Base-by-base conservation (phyloP, 2,113 vertebrate genomes). In the Micromys minutus region DNA sequence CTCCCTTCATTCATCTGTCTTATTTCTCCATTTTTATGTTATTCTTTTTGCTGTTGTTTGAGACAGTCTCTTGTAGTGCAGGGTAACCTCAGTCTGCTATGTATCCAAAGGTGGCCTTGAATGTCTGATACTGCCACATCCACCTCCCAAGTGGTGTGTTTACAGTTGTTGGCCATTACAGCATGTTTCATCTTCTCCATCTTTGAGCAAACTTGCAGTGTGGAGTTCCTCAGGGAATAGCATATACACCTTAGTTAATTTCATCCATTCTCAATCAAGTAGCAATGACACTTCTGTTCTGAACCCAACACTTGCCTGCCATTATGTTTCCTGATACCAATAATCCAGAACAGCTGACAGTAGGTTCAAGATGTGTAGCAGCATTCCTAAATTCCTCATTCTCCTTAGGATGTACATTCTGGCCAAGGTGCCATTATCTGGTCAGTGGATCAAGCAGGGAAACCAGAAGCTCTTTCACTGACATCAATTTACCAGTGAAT, bases 381-480 rank as follows among this genome's bases (percentile, higher is more conserved):
- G 10, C 42, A 2, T 72, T 36, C 47, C 21, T 59, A 89, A 79
- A 91, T 87, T 90, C 31, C 29, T 88, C 42, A 47, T 95, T 24
- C 31, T 94, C 22, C 59, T 91, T 72, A 22, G 61, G 19, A 26
- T 94, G 84, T 83, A 57, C 16, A 63, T 72, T 85, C 57, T 74
- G 16, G 50, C 61, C 94, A 89, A 76, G 19, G 12, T 52, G 59
- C n/a, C n/a, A 42, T 16, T 84, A 42, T 45, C 16, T 8, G 71
- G 24, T 42, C 47, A 90, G 4, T 88, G 42, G 80, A 26, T 77
- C 52, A 95, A 92, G 29, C n/a, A 67, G 81, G 50, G 92, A 94
- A 92, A 76, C 7, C 57, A 89, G 12, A 50, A 83, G 31, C 63
- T 67, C 72, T 61, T 89, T 65, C 84, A 89, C n/a, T 63, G 65